Evolutionary conservation across 2,113 vertebrate species (phyloP).

Genomic region (Spheniscus mendiculus): DNA sequence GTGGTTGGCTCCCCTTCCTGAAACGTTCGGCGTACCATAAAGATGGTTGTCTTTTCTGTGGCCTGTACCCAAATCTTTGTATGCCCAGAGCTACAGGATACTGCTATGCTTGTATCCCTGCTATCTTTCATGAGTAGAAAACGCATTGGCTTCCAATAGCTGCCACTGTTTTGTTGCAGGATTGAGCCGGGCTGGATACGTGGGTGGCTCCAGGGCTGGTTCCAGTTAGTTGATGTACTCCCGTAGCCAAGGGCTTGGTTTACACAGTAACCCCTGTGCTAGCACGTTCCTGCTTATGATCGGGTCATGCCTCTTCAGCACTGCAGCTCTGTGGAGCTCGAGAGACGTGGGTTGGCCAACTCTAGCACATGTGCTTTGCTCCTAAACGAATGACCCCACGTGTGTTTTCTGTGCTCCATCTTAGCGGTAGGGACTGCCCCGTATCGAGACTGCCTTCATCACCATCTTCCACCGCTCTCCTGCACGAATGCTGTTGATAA

Average conservation of each 20-base stretch:
- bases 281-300: fast-evolving
- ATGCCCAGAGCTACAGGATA: background rate
- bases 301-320: background rate
- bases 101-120: background rate
- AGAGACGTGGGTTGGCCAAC: fast-evolving
- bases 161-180: background rate
- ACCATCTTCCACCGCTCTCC: background rate
- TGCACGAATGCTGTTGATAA: fast-evolving
- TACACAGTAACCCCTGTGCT: background rate
- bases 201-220: background rate
- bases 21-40: fast-evolving
- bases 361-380: background rate
- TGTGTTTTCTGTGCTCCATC: too few relatives aligned
- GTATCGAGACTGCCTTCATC: background rate
- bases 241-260: background rate
- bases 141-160: fast-evolving
- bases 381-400: fast-evolving
- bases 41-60: background rate
- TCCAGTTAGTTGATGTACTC: fast-evolving
- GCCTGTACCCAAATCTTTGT: background rate
- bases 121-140: fast-evolving
- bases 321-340: background rate
- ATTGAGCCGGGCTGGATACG: background rate
- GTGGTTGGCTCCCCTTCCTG: background rate
- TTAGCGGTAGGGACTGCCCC: background rate